These are phyloP conservation scores for Sinonovacula constricta DNA, from an alignment of 1,140 invertebrate genomes.

Conservation along the genomic window DNA sequence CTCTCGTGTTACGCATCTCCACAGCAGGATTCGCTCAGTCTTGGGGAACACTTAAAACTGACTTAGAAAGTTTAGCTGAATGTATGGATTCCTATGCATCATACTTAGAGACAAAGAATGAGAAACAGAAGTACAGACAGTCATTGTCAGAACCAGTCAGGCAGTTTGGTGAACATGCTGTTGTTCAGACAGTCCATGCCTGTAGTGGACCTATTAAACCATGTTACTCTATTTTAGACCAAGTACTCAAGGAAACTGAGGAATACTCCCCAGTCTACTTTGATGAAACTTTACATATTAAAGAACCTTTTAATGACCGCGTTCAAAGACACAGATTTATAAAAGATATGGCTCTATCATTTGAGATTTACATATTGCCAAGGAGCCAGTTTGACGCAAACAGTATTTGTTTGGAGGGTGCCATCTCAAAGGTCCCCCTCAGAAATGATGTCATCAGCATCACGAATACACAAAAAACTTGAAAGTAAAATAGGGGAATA, in stretches of 20 bases:
- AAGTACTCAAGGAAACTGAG: not conserved
- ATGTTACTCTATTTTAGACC: too few species aligned
- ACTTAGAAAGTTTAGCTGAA: not conserved
- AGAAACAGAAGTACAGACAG: constrained; percentile 1
- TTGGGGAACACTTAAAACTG: not conserved
- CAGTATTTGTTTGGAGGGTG: constrained; percentile 10
- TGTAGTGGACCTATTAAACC: not conserved
- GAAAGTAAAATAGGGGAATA: not conserved
- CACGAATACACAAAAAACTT: not conserved
- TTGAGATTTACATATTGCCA: not conserved
- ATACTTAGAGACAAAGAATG: not conserved
- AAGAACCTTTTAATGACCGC: not conserved
- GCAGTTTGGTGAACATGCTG: not conserved
- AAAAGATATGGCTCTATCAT: not conserved
- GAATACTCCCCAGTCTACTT: not conserved
- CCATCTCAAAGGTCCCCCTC: not conserved
- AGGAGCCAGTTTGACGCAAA: not conserved
- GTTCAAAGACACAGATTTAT: not conserved
- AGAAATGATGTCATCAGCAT: not conserved
- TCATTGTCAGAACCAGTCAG: not conserved
- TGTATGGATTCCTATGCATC: constrained; percentile 1
- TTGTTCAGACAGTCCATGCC: not conserved
- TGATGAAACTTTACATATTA: constrained; percentile 4
- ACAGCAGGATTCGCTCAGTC: not conserved
- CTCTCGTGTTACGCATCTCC: not conserved